phyloP scores from a whole-genome alignment of 2,888 invertebrate genomes.

The Oligia latruncula region DNA sequence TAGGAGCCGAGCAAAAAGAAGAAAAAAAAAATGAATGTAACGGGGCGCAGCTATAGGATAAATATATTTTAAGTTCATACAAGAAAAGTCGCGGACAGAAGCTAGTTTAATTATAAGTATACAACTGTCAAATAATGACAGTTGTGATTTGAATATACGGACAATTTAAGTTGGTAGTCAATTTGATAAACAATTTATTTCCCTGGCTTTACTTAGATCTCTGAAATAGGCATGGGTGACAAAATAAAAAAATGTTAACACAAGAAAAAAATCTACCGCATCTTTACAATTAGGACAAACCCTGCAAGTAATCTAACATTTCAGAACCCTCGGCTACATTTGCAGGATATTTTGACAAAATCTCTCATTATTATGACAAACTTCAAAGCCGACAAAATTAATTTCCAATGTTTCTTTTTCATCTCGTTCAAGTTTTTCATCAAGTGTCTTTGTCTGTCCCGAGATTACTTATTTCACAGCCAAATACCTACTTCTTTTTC shows the following conservation, averaged over 20 bases:
- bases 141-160: background rate
- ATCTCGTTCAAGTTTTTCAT: slow-evolving; percentile 66
- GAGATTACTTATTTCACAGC: slow-evolving; percentile 73
- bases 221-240: background rate
- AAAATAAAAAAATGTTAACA: background rate
- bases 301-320: slow-evolving; percentile 39
- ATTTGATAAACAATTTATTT: background rate
- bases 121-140: background rate
- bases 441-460: slow-evolving; percentile 68
- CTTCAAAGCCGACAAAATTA: slow-evolving; percentile 67
- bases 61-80: too few species aligned
- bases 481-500: slow-evolving; percentile 59
- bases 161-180: background rate
- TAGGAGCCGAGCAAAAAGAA: background rate
- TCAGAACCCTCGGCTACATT: slow-evolving; percentile 29
- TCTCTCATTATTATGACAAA: slow-evolving; percentile 67
- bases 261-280: background rate
- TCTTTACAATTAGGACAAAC: slow-evolving; percentile 2
- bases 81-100: background rate
- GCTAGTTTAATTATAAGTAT: background rate
- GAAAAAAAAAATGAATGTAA: background rate
- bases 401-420: slow-evolving; percentile 69
- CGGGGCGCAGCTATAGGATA: background rate
- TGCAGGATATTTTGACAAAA: slow-evolving; percentile 50
- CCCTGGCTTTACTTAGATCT: background rate